Percentiles rank a stretch among this genome's conserved stretches.
Conservation (phyloP, 2,797 vertebrate species). For the Steatocranus sp. region DNA sequence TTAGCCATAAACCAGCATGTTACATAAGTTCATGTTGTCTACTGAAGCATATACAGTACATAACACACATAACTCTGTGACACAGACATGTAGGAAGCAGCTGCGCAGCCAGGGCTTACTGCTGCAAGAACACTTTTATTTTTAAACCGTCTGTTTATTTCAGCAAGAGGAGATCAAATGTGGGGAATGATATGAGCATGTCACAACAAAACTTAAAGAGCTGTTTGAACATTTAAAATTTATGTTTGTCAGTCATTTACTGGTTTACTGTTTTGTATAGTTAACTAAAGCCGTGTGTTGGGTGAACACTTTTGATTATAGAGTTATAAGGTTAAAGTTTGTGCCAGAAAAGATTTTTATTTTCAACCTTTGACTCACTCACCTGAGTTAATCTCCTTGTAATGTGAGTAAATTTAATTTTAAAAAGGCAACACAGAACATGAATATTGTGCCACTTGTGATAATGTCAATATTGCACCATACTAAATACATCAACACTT, state of each 20-base stretch:
- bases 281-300: background rate
- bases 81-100: slow-evolving; percentile 18
- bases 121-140: slow-evolving; percentile 50
- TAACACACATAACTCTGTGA: background rate
- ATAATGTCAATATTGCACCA: background rate
- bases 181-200: background rate
- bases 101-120: slow-evolving; percentile 32
- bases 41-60: background rate
- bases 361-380: background rate
- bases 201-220: background rate
- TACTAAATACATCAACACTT: background rate
- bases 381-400: background rate
- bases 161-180: background rate
- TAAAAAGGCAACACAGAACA: background rate
- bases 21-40: background rate
- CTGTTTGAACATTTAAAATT: background rate
- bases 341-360: background rate
- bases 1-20: background rate
- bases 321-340: background rate
- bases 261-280: background rate
- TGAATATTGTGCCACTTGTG: background rate
- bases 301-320: background rate
- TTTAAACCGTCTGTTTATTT: slow-evolving; percentile 46
- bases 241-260: background rate
- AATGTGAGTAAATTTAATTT: background rate